Evolutionary conservation across 64 coral and sea anemone species (phyloP).

Genomic region (Montipora cactus): DNA sequence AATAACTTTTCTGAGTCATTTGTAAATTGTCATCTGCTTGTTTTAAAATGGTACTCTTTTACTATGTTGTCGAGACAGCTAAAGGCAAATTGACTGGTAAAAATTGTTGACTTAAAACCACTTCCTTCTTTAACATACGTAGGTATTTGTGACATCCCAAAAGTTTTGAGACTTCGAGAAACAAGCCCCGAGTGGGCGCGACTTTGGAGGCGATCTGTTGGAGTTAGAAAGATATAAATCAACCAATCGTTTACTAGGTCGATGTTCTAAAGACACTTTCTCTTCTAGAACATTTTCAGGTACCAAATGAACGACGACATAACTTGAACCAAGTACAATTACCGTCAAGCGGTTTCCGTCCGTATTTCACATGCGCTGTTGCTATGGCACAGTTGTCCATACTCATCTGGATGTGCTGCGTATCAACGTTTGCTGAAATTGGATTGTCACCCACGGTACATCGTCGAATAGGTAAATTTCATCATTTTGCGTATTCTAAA

Average conservation of each 20-base stretch:
- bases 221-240: not conserved
- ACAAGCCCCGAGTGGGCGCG: no score
- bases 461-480: conserved; percentile 19
- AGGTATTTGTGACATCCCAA: no score
- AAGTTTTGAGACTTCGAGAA: no score
- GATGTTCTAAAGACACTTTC: not conserved
- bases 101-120: no score
- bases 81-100: no score
- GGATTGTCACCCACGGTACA: not conserved
- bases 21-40: no score
- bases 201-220: no score
- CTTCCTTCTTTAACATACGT: no score
- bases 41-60: no score
- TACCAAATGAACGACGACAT: not conserved
- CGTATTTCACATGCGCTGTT: conserved; percentile 31
- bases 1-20: no score
- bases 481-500: not conserved
- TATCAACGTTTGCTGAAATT: conserved; percentile 8
- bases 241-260: not conserved
- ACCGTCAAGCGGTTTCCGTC: not conserved
- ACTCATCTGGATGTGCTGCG: conserved; percentile 21
- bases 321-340: not conserved
- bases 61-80: no score
- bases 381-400: not conserved
- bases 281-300: not conserved